Evolutionary conservation across 2,113 vertebrate species (phyloP).

Genomic region (Lophius piscatorius): DNA sequence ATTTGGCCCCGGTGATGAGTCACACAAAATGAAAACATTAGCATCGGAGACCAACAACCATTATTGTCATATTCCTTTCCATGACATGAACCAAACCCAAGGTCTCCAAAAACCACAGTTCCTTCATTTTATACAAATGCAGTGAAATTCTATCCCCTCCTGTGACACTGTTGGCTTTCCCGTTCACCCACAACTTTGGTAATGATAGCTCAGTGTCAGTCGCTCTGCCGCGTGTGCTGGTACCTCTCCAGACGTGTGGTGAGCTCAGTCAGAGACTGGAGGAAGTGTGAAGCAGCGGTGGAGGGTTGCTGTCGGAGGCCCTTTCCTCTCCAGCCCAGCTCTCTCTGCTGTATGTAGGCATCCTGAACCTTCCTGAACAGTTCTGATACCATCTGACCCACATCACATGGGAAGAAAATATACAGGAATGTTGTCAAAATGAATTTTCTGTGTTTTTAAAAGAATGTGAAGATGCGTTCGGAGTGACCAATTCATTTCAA

Average conservation of each 20-base stretch:
- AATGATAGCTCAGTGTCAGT: background rate
- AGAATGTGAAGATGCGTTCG: background rate
- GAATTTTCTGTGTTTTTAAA: background rate
- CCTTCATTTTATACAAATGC: conserved; percentile 14
- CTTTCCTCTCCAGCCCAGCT: conserved; percentile 68
- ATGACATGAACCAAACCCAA: conserved; percentile 8
- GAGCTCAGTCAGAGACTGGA: conserved; percentile 86
- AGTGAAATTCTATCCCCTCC: background rate
- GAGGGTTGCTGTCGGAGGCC: conserved; percentile 72
- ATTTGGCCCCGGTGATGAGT: background rate
- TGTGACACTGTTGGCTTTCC: background rate
- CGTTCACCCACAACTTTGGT: background rate
- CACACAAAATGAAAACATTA: conserved; percentile 1
- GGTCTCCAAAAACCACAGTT: background rate
- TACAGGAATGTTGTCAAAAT: background rate
- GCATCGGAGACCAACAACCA: background rate
- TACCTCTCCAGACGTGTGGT: conserved; percentile 86
- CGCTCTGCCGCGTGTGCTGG: background rate
- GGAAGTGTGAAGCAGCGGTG: conserved; percentile 85
- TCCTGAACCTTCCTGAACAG: conserved; percentile 84
- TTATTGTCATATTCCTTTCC: background rate
- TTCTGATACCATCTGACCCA: conserved; percentile 83
- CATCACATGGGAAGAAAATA: background rate
- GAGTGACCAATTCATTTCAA: background rate
- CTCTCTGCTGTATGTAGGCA: conserved; percentile 65